Conservation (phyloP, 2,113 vertebrate species). For the Upupa epops region DNA sequence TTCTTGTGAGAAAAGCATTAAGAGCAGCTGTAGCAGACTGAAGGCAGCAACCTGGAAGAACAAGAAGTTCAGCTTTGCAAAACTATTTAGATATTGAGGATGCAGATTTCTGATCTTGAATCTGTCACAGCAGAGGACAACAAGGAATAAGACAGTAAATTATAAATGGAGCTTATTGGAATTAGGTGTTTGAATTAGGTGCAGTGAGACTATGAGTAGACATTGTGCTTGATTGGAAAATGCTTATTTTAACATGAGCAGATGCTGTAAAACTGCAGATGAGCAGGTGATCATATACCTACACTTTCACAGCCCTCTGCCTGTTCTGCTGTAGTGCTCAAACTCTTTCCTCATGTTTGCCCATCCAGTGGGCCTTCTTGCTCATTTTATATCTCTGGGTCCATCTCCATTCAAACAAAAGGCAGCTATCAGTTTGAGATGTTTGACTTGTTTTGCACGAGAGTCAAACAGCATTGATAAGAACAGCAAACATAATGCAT, state of each 20-base stretch:
- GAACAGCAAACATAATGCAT: slow-evolving; percentile 21
- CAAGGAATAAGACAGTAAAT: neutral
- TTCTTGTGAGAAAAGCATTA: neutral
- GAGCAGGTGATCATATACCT: neutral
- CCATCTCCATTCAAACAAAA: slow-evolving; percentile 57
- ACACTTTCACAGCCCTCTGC: neutral
- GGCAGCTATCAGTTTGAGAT: neutral
- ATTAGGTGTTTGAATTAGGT: neutral
- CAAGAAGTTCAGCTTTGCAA: neutral
- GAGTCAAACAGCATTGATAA: slow-evolving; percentile 38
- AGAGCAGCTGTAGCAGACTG: neutral
- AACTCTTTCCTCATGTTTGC: neutral
- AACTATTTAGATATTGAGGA: neutral
- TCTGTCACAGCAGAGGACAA: neutral
- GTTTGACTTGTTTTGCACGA: neutral
- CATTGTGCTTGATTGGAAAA: neutral
- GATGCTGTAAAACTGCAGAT: neutral
- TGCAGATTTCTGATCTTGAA: neutral
- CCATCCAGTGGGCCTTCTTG: neutral
- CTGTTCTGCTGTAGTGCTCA: neutral
- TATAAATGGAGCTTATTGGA: neutral
- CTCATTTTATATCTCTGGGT: neutral
- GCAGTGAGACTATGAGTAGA: neutral
- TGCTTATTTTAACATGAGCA: neutral
- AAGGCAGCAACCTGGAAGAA: neutral